Base-by-base conservation (phyloP, 1,140 invertebrate genomes). In the Aphaenogaster ashmeadi region DNA sequence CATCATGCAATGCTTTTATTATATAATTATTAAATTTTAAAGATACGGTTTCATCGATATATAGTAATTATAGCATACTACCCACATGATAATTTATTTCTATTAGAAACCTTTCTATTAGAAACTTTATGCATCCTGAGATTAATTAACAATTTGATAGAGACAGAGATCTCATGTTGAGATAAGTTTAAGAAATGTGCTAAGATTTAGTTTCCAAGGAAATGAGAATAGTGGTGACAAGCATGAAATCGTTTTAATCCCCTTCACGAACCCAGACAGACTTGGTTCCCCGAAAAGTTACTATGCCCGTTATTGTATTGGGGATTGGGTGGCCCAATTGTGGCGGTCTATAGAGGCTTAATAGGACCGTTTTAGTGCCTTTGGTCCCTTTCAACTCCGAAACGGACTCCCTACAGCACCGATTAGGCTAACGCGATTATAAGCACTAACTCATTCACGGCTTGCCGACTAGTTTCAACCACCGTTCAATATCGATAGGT, bases 361-460 rank as follows among this genome's bases (percentile, higher is more conserved):
- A 93, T 93, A 91, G 89, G 87, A 44, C 75, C 92, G 86, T 90
- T 93, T 93, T 91, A 92, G 83, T 85, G 90, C 89, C 88, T 87
- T 88, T 86, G 79, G 56, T 88, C 88, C 90, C 90, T 93, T 93
- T 91, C 88, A 90, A 86, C 89, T 92, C 66, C 80, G 75, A 91
- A 66, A 27, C 56, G 58, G 87, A 89, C 89, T 91, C 91, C 86
- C 90, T 90, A 87, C 86, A 89, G 75, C 88, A 92, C 78, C 92
- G 92, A 94, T 94, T 93, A 93, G 92, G 89, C 92, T 92, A 94
- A 94, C 92, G 88, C 92, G 91, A 93, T 94, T 94, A 93, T 90
- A 92, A 92, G 74, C 92, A 92, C 88, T 92, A 92, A 93, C 90
- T 93, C 93, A 93, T 88, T 92, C 90, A 72, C 64, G 87, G 79